phyloP scores from a whole-genome alignment of 2,797 vertebrate species.

The Meda fulgida region DNA sequence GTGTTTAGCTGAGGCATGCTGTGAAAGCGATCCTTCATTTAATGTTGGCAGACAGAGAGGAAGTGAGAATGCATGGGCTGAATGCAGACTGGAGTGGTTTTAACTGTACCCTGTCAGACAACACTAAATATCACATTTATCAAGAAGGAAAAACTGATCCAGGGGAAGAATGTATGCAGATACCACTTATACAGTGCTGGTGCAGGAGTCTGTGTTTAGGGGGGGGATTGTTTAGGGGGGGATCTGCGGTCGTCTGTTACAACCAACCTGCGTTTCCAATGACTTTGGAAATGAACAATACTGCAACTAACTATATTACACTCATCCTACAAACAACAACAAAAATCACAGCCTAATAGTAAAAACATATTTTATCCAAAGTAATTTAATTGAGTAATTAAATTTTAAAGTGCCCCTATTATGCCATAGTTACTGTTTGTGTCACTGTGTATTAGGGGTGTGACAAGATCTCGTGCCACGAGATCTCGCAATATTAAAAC shows the following conservation, averaged over 20 bases:
- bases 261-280: not conserved
- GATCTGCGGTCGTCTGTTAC: not conserved
- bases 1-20: slow-evolving; percentile 29
- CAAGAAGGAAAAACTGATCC: slow-evolving; percentile 12
- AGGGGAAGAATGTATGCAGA: slow-evolving; percentile 1
- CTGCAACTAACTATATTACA: not conserved
- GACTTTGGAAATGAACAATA: not conserved
- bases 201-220: not conserved
- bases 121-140: slow-evolving; percentile 27
- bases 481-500: no score
- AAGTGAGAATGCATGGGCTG: slow-evolving; percentile 18
- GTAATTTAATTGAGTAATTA: no score
- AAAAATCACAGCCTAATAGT: not conserved
- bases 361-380: not conserved
- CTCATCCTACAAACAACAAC: not conserved
- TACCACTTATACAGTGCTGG: not conserved
- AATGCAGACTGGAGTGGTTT: slow-evolving; percentile 33
- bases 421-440: no score
- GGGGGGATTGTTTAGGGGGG: not conserved
- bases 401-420: no score
- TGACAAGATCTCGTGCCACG: no score
- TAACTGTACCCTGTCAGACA: slow-evolving; percentile 35
- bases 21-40: slow-evolving; percentile 39
- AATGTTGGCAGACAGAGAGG: slow-evolving; percentile 35
- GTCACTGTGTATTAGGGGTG: no score